Evolutionary conservation across 2,797 vertebrate species (phyloP).

Genomic region (Synaphobranchus kaupii): DNA sequence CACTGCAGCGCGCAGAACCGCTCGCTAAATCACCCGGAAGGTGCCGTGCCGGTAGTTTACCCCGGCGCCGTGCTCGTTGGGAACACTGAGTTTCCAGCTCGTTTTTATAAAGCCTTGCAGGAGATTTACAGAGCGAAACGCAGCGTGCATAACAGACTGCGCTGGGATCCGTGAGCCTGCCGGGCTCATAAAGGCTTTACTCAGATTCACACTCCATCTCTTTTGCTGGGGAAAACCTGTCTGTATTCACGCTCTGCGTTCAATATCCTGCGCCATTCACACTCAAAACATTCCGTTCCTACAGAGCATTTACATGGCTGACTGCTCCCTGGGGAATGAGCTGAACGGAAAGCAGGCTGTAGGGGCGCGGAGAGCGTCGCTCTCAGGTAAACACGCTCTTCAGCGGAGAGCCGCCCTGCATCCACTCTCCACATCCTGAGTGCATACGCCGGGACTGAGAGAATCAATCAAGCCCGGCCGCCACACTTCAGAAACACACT

Average conservation of each 20-base stretch:
- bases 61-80: not conserved
- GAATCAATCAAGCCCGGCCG: no score
- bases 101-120: constrained; percentile 12
- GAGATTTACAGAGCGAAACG: constrained; percentile 25
- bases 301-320: constrained; percentile 2
- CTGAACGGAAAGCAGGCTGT: not conserved
- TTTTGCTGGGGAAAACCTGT: not conserved
- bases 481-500: no score
- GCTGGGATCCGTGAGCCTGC: not conserved
- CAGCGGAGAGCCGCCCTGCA: no score
- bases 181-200: not conserved
- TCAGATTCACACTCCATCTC: not conserved
- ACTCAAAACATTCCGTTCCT: not conserved
- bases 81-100: constrained; percentile 16
- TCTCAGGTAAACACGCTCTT: constrained; percentile 9
- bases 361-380: not conserved
- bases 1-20: constrained; percentile 9
- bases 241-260: not conserved
- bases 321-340: not conserved
- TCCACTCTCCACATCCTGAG: no score
- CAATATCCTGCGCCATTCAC: not conserved
- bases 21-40: constrained; percentile 6
- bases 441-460: no score
- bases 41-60: not conserved
- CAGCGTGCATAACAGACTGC: constrained; percentile 20